These are phyloP conservation scores for Mormyrops attenuatus DNA, from an alignment of 2,797 vertebrate genomes.

Conservation along the genomic window DNA sequence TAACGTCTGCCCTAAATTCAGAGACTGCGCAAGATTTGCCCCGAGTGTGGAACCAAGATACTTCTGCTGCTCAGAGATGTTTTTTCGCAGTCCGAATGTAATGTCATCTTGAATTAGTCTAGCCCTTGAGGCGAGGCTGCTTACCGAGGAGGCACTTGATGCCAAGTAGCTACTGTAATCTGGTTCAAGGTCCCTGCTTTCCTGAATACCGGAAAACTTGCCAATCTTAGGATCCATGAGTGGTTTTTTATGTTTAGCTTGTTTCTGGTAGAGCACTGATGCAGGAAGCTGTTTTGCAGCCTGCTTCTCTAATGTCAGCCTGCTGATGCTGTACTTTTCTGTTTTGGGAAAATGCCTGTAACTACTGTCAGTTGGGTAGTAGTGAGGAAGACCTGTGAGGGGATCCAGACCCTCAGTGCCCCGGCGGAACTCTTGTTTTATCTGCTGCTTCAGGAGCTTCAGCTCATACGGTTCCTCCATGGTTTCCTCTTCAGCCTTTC, in stretches of 20 bases:
- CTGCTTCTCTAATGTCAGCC: constrained; percentile 96
- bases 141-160: constrained; percentile 79
- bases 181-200: constrained; percentile 88
- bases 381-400: constrained; percentile 82
- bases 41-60: constrained; percentile 78
- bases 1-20: constrained; percentile 73
- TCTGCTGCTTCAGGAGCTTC: constrained; percentile 95
- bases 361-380: constrained; percentile 80
- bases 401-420: constrained; percentile 89
- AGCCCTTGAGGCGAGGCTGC: constrained; percentile 83
- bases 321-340: constrained; percentile 95
- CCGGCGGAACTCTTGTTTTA: constrained; percentile 96
- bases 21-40: constrained; percentile 76
- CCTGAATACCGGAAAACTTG: constrained; percentile 96
- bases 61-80: constrained; percentile 94
- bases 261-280: constrained; percentile 92
- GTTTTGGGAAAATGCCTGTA: constrained; percentile 94
- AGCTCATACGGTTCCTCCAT: constrained; percentile 98
- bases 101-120: constrained; percentile 95
- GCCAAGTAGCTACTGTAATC: constrained; percentile 86
- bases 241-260: constrained; percentile 92
- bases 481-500: constrained; percentile 89
- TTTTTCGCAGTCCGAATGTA: constrained; percentile 93
- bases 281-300: constrained; percentile 95
- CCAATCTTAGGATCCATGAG: constrained; percentile 88